Evolutionary conservation across 2,113 vertebrate genomes (phyloP).

Genomic region (Elachura formosa): DNA sequence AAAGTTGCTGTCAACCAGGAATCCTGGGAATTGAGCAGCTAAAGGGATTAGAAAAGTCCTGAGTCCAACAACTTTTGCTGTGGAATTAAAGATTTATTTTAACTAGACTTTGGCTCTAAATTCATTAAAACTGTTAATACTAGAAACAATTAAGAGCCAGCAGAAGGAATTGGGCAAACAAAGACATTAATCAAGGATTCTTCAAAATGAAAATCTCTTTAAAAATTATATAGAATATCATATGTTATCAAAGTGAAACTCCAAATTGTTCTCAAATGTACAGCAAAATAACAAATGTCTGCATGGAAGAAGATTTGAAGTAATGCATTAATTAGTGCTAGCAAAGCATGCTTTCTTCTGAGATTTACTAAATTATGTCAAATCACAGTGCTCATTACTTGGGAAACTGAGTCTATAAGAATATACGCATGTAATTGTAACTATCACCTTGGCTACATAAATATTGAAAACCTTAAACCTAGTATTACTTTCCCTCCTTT

Average conservation of each 20-base stretch:
- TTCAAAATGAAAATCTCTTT: conserved; percentile 44
- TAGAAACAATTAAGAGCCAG: conserved; percentile 30
- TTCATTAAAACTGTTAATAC: conserved; percentile 53
- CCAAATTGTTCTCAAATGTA: conserved; percentile 21
- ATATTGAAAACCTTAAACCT: background rate
- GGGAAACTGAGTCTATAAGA: conserved; percentile 29
- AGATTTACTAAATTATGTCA: conserved; percentile 26
- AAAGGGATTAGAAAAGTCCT: conserved; percentile 18
- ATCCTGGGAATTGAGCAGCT: conserved; percentile 18
- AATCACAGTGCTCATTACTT: conserved; percentile 21
- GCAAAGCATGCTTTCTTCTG: conserved; percentile 46
- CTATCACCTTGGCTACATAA: background rate
- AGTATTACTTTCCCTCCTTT: background rate
- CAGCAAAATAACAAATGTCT: conserved; percentile 26
- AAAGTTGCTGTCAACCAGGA: conserved; percentile 3
- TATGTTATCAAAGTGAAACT: background rate
- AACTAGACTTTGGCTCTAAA: conserved; percentile 39
- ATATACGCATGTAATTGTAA: background rate
- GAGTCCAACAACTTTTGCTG: background rate
- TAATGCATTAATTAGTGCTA: conserved; percentile 16
- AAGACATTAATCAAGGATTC: conserved; percentile 45
- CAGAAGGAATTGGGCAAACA: conserved; percentile 33
- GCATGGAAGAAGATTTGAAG: conserved; percentile 47
- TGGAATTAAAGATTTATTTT: conserved; percentile 41
- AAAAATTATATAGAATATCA: conserved; percentile 2